phyloP scores from a whole-genome alignment of 2,113 vertebrate genomes.

The Pseudopodoces humilis region DNA sequence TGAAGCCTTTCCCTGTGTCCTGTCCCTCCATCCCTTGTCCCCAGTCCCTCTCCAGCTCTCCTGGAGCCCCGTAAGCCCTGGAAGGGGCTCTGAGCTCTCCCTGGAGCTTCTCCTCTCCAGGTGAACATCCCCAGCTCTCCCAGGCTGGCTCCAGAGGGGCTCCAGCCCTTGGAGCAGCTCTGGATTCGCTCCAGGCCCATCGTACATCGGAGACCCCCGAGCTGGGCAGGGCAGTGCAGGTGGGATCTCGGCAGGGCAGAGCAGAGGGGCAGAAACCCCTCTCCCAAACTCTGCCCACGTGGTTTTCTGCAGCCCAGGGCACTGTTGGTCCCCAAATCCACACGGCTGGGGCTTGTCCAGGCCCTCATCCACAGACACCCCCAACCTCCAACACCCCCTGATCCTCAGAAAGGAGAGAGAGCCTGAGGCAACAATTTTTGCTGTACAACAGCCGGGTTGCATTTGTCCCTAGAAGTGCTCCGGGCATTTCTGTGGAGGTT shows the following conservation, averaged over 20 bases:
- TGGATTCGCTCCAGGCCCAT: accelerated
- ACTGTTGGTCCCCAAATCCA: neutral
- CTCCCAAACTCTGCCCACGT: neutral
- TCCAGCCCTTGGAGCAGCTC: neutral
- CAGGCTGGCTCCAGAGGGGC: neutral
- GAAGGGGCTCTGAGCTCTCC: accelerated
- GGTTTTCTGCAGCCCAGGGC: neutral
- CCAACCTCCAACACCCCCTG: neutral
- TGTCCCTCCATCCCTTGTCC: neutral
- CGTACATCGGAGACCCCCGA: accelerated
- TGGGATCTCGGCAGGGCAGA: neutral
- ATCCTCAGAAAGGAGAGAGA: neutral
- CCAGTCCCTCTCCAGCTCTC: neutral
- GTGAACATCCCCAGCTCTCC: accelerated
- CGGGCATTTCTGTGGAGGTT: neutral
- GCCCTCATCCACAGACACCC: neutral
- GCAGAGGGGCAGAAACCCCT: neutral
- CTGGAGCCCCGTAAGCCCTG: neutral
- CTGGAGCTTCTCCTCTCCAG: neutral
- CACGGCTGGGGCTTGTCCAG: neutral
- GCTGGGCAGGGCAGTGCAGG: neutral
- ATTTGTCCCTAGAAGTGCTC: neutral
- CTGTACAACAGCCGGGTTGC: neutral
- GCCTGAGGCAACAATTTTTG: neutral
- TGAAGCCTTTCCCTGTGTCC: neutral